Conservation (phyloP, 2,888 invertebrate species). For the Trypoxylon attenuatum region DNA sequence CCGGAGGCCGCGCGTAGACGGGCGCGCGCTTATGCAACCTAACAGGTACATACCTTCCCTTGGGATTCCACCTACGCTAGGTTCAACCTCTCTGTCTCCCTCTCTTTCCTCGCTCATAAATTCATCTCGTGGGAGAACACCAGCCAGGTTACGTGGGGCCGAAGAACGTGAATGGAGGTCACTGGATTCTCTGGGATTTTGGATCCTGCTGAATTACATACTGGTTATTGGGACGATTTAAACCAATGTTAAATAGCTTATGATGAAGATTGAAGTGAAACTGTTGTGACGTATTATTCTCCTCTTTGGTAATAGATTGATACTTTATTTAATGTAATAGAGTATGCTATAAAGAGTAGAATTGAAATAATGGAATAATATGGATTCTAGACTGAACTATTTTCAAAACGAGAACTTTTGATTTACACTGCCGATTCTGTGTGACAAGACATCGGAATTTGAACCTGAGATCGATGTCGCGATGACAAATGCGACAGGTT, state of each 20-base stretch:
- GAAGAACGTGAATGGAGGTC: conserved; percentile 61
- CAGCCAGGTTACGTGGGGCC: conserved; percentile 68
- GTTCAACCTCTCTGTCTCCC: conserved; percentile 21
- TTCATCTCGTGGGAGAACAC: conserved; percentile 62
- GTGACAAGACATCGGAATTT: conserved; percentile 44
- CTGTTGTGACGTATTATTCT: too few species aligned
- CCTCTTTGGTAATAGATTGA: too few species aligned
- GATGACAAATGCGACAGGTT: conserved; percentile 36
- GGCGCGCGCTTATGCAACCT: conserved; percentile 50
- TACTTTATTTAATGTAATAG: too few species aligned
- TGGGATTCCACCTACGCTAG: conserved; percentile 19
- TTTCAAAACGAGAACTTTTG: too few species aligned
- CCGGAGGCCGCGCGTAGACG: conserved; percentile 29
- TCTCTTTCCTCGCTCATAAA: conserved; percentile 52
- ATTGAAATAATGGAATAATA: too few species aligned
- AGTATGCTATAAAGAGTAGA: too few species aligned
- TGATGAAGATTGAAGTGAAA: not conserved
- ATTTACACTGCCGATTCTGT: conserved; percentile 37
- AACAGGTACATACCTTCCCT: conserved; percentile 36
- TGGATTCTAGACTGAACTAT: too few species aligned
- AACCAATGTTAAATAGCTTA: not conserved
- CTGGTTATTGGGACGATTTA: conserved; percentile 6
- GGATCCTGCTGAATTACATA: too few species aligned
- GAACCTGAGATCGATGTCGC: conserved; percentile 38
- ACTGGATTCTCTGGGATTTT: conserved; percentile 36